Base-by-base conservation (phyloP, 2,113 vertebrate species). In the Strigops habroptila region DNA sequence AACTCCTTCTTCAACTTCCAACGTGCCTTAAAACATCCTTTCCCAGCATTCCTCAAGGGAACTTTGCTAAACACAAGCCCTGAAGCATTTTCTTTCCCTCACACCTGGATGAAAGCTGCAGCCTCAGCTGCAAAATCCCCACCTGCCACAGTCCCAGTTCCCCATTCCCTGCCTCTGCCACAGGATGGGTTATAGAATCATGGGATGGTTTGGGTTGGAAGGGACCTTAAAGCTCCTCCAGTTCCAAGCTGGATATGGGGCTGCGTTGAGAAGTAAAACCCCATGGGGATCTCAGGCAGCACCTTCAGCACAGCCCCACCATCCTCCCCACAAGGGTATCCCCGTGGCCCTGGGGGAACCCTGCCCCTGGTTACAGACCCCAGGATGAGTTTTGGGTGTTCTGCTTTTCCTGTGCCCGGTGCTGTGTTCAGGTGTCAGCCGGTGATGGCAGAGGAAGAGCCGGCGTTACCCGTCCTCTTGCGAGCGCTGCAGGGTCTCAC, bases 401-500 rank as follows among this genome's bases (percentile, higher is more conserved):
- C 55, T 59, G 14, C 55, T 44, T 7, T 18, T n/a, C 33, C 39
- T 39, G 39, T 39, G 39, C 39, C 33, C 4, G 1, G 15, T 59
- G 57, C 22, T 35, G 33, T n/a, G 33, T 16, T 59, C 82, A 79
- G 84, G 79, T 33, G 74, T 43, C 30, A 10, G 6, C 44, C 62
- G 1, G 0, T 1, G 9, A 84, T 88, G 89, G 89, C 85, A 19
- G 89, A 31, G 46, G 55, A 69, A 16, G 68, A 75, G 25, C 5
- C 0, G 3, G 10, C 16, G 0, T 7, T 39, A 4, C 41, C 68
- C 3, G 3, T 8, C 23, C 84, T 88, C 49, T 10, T 46, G 16
- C 28, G 2, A n/a, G 79, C 68, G 0, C 93, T 94, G 55, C 74
- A 70, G 19, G 49, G 17, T 33, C 88, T 94, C 23, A 0, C 49